Base-by-base conservation (phyloP, 2,113 vertebrate genomes). In the Athene noctua region DNA sequence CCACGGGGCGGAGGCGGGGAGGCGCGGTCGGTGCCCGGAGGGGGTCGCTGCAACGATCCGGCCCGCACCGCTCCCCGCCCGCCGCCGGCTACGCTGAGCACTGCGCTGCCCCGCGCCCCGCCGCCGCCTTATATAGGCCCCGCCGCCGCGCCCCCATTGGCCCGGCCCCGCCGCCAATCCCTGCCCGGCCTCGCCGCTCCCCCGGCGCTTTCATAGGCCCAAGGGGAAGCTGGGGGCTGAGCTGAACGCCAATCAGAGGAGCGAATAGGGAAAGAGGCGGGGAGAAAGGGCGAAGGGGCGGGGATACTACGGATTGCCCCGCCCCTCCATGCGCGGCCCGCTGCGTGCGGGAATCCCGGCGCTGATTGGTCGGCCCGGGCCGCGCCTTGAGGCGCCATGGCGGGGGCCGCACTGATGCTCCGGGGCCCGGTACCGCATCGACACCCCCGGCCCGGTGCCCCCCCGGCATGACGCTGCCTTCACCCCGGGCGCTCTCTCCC, bases 261-360 rank as follows among this genome's bases (percentile, higher is more conserved):
- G 25, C 0, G 11, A 4, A 4, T 3, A 13, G 34, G 55, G 55
- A 54, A 78, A 36, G 36, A 36, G 63, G 75, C 3, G 38, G 49
- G 15, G 4, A 0, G 16, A 42, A 26, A 21, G 4, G 3, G 0
- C 5, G 23, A 27, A 5, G 6, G 7, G 79, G 30, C 4, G 52
- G 19, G 49, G 3, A 40, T 40, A 40, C 40, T 40, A 40, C 40
- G 40, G 40, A 40, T 40, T 40, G 61, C 20, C 52, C 65, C 75
- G 87, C 93, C 92, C 70, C 12, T n/a, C 32, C 12, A 44, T 15
- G 80, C 58, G 88, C 80, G 84, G 54, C 87, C 59, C 49, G 67
- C 92, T 13, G 85, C 86, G 80, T 71, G 65, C 89, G 97, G 97
- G 97, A 96, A 94, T 97, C 91, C 96, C 86, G 58, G 34, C 72